These are phyloP conservation scores for Beris morrisii DNA, from an alignment of 2,888 invertebrate genomes.

Conservation along the genomic window DNA sequence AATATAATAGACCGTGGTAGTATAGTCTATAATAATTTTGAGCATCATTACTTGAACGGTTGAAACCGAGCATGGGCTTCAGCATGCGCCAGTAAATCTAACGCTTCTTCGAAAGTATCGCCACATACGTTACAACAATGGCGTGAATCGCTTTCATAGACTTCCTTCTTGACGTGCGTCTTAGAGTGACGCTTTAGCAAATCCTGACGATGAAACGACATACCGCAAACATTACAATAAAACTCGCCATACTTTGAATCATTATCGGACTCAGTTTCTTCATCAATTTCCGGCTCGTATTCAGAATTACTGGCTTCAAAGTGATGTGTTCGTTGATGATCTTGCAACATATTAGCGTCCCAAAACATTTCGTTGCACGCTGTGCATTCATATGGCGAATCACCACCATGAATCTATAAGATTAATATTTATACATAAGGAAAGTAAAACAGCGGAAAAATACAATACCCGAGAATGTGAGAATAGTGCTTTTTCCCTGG, in stretches of 20 bases:
- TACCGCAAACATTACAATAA: conserved; percentile 74
- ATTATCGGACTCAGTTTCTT: conserved; percentile 61
- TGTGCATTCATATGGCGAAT: conserved; percentile 77
- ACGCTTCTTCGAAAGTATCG: conserved; percentile 73
- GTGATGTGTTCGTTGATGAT: conserved; percentile 65
- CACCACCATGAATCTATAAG: conserved; percentile 71
- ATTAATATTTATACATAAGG: neutral
- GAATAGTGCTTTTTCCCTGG: conserved; percentile 77
- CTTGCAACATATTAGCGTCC: conserved; percentile 63
- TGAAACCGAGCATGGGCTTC: conserved; percentile 72
- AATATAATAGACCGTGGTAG: neutral
- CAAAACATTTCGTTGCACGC: conserved; percentile 83
- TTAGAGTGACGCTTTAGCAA: conserved; percentile 71
- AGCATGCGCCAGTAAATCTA: conserved; percentile 76
- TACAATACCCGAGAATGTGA: conserved; percentile 68
- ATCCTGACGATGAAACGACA: conserved; percentile 77
- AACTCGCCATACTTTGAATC: conserved; percentile 64
- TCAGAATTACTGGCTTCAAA: conserved; percentile 58
- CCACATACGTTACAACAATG: conserved; percentile 81
- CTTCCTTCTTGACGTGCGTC: conserved; percentile 49
- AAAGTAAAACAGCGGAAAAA: neutral
- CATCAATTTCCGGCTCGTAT: conserved; percentile 52
- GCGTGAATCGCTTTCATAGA: conserved; percentile 42
- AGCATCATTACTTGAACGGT: conserved; percentile 56
- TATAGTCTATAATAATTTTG: too few species aligned